Evolutionary conservation across 2,888 invertebrate genomes (phyloP).

Genomic region (Mycogona germanica): DNA sequence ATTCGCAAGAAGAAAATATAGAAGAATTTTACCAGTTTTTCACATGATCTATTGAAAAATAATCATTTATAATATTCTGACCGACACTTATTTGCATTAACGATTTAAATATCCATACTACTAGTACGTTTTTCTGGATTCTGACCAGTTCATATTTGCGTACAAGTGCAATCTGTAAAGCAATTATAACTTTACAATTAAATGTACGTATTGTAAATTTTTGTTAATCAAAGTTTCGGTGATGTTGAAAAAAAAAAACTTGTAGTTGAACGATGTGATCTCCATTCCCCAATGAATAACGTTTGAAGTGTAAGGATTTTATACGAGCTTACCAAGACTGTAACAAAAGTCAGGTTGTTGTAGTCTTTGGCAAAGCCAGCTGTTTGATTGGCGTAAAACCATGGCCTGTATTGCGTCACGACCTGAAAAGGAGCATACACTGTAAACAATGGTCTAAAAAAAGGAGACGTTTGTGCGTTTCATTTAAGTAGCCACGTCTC

Average conservation of each 20-base stretch:
- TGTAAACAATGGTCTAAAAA: too few species aligned
- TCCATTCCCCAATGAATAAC: not conserved
- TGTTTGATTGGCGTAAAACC: constrained; percentile 10
- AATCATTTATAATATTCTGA: not conserved
- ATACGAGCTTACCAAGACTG: constrained; percentile 12
- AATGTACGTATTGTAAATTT: too few species aligned
- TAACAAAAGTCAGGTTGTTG: constrained; percentile 7
- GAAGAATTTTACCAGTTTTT: not conserved
- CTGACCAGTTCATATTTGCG: too few species aligned
- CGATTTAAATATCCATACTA: not conserved
- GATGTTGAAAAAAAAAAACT: not conserved
- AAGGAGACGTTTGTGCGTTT: too few species aligned
- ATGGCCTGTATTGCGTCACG: not conserved
- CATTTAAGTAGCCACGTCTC: too few species aligned
- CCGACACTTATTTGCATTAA: not conserved
- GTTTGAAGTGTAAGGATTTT: not conserved
- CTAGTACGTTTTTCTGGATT: too few species aligned
- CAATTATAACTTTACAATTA: too few species aligned
- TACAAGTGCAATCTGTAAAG: too few species aligned
- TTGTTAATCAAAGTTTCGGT: too few species aligned
- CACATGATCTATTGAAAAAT: not conserved
- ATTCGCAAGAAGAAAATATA: not conserved
- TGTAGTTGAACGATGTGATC: not conserved
- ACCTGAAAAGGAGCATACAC: not conserved
- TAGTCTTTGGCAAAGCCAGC: constrained; percentile 13